Evolutionary conservation across 2,797 vertebrate species (phyloP).

Genomic region (Lutjanus campechanus): DNA sequence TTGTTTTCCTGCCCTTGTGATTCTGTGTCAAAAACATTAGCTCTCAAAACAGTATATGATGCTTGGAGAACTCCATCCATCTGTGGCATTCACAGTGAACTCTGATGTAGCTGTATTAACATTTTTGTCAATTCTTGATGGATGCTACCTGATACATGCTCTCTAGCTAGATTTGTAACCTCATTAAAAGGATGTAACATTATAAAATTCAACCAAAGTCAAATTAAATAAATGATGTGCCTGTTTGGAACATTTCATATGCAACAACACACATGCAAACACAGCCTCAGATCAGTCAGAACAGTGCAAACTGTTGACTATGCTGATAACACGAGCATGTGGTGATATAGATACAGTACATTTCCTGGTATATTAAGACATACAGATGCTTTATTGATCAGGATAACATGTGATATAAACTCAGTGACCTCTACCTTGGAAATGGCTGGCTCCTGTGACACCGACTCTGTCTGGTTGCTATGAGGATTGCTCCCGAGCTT

Average conservation of each 20-base stretch:
- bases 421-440: conserved; percentile 56
- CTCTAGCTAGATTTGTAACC: not conserved
- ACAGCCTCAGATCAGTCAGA: not conserved
- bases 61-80: not conserved
- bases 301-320: not conserved
- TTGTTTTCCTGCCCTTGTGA: not conserved
- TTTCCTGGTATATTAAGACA: not conserved
- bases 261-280: not conserved
- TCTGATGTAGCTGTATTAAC: not conserved
- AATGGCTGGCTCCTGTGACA: conserved; percentile 38
- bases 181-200: no score
- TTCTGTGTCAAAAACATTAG: no score
- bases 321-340: not conserved
- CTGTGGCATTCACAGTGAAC: not conserved
- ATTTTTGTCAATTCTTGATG: not conserved
- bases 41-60: not conserved
- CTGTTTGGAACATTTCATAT: not conserved
- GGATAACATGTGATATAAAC: not conserved
- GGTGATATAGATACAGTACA: not conserved
- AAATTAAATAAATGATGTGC: no score
- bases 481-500: conserved; percentile 79
- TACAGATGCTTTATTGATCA: not conserved
- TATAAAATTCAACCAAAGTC: no score
- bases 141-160: not conserved
- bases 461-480: conserved; percentile 62